Conservation (phyloP, 2,888 invertebrate genomes). For the Quadroppia sp. region DNA sequence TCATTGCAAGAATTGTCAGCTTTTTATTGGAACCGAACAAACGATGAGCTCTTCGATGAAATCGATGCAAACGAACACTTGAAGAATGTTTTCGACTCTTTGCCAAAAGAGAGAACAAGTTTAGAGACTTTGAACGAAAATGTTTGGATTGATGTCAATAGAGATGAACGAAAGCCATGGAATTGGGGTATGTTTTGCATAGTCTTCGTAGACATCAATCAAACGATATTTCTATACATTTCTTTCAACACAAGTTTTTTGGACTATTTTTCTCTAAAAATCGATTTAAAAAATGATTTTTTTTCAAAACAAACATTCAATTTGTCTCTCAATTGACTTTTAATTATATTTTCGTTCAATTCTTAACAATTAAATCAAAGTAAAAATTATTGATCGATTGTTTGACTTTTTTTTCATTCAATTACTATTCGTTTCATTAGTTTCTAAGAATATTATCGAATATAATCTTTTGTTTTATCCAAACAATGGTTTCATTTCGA, state of each 20-base stretch:
- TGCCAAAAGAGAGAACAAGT: constrained; percentile 26
- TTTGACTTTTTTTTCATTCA: no score
- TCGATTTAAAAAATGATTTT: neutral
- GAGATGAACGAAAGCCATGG: constrained; percentile 44
- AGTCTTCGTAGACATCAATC: neutral
- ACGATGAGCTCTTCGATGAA: constrained; percentile 5
- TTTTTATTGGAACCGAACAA: neutral
- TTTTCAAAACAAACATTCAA: no score
- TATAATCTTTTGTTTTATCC: no score
- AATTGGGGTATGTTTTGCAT: constrained; percentile 40
- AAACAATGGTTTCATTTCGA: no score
- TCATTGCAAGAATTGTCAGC: constrained; percentile 2
- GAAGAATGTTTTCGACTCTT: neutral
- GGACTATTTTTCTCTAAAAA: neutral
- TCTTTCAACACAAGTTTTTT: neutral
- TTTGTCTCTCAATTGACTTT: no score
- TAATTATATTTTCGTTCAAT: no score
- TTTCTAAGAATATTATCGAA: no score
- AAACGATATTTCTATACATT: neutral
- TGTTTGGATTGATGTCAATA: constrained; percentile 43
- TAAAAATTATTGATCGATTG: no score
- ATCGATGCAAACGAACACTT: neutral
- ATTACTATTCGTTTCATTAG: no score
- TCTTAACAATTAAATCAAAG: no score
- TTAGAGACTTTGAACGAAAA: constrained; percentile 33